Base-by-base conservation (phyloP, 2,888 invertebrate genomes). In the Chaitophorus viminalis region DNA sequence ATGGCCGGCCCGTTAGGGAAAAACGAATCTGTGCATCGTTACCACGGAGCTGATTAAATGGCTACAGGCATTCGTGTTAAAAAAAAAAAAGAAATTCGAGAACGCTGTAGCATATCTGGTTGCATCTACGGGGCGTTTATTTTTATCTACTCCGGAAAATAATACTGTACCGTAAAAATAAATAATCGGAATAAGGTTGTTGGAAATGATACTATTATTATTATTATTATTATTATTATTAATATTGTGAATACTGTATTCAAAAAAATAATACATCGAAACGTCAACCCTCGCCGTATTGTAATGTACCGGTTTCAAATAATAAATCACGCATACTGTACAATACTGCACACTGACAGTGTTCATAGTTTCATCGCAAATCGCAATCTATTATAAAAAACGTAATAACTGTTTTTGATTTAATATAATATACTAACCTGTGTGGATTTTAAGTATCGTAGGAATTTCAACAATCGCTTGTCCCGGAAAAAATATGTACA, bases 81-180 rank as follows among this genome's bases (percentile, higher is more conserved):
- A 46, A 65, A 81, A 1, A 33, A 46, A 65, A 81, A 87, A 81
- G 79, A 87, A 87, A 87, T 87, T 65, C 65, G 87, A 87, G 81
- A 86, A 72, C 29, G 21, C 33, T 60, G 18, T 6, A 39, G 25
- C n/a, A n/a, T 86, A 86, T 86, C 70, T 46, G 39, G 78, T 86
- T 86, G 78, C 54, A 21, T 78, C 29, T 36, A 18, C 17, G 4
- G 68, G 46, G 81, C 0, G 33, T 60, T 72, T 81, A 60, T 77
- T 85, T 46, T 11, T 74, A 79, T 72, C 36, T 78, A 54, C 65
- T 8, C 17, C 3, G 3, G 18, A 54, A 78, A 77, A 85, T 54
- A n/a, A 68, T 76, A 74, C 74, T 54, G 33, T 60, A 70, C 31
- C 31, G 5, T 60, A 14, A 82, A 18, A 46, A 25, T 25, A 70